Conservation (phyloP, 1,140 invertebrate species). For the Ganaspis sp. region DNA sequence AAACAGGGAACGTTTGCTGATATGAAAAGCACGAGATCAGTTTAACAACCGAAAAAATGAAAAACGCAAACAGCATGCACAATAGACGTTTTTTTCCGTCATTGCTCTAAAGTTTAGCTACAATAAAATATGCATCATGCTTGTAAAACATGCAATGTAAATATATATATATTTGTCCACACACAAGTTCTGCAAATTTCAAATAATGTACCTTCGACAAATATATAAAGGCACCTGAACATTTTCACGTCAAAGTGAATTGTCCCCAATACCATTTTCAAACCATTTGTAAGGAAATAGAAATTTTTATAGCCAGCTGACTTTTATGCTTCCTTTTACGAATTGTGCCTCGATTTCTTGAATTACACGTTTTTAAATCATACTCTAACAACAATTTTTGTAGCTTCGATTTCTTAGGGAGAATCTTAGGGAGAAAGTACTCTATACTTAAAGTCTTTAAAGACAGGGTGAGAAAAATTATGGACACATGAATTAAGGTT, state of each 20-base stretch:
- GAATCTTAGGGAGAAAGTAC: too few relatives aligned
- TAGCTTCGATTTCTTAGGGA: too few relatives aligned
- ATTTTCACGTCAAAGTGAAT: not conserved
- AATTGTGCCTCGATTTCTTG: not conserved
- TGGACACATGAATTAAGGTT: too few relatives aligned
- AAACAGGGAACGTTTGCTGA: not conserved
- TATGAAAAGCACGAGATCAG: not conserved
- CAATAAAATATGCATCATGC: not conserved
- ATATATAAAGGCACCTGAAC: not conserved
- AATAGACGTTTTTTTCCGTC: not conserved
- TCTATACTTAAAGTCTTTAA: too few relatives aligned
- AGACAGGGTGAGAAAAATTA: too few relatives aligned
- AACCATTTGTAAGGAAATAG: not conserved
- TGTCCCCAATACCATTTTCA: not conserved
- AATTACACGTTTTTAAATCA: too few relatives aligned
- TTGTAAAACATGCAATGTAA: not conserved
- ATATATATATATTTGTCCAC: not conserved
- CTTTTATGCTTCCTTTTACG: not conserved
- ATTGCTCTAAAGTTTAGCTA: not conserved
- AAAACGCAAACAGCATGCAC: not conserved
- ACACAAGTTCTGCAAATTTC: not conserved
- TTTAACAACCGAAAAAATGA: slow-evolving; percentile 20
- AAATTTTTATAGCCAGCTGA: not conserved
- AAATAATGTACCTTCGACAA: not conserved
- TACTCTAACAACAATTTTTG: too few relatives aligned